Evolutionary conservation across 2,797 vertebrate genomes (phyloP).

Genomic region (Acrossocheilus fasciatus): DNA sequence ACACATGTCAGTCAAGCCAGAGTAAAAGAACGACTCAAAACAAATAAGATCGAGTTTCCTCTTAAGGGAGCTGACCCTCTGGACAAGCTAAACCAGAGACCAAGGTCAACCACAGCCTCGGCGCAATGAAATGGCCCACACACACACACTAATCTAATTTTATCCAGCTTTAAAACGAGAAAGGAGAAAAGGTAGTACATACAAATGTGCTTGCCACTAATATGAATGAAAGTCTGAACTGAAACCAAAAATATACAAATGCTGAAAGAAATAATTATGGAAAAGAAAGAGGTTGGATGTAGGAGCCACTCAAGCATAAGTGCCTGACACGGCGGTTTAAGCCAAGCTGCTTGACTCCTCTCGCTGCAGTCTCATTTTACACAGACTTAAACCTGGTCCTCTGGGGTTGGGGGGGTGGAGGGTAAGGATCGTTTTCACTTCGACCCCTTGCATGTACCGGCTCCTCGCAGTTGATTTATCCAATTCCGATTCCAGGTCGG

Average conservation of each 20-base stretch:
- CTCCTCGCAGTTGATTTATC: slow-evolving; percentile 72
- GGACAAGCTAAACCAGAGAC: slow-evolving; percentile 67
- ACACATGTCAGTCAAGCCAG: slow-evolving; percentile 77
- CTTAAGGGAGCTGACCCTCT: slow-evolving; percentile 66
- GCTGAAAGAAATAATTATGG: slow-evolving; percentile 45
- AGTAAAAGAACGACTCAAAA: slow-evolving; percentile 76
- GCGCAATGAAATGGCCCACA: slow-evolving; percentile 64
- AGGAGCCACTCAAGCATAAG: slow-evolving; percentile 62
- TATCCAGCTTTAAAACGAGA: slow-evolving; percentile 38
- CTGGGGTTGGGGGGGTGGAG: slow-evolving; percentile 58
- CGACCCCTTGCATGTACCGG: slow-evolving; percentile 69
- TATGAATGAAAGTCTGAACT: slow-evolving; percentile 21
- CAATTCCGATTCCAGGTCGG: slow-evolving; percentile 69
- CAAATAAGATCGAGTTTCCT: slow-evolving; percentile 74
- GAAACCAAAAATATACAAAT: slow-evolving; percentile 43
- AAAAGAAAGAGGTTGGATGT: slow-evolving; percentile 47
- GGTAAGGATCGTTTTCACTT: slow-evolving; percentile 76
- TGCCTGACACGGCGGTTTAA: slow-evolving; percentile 68
- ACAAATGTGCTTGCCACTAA: slow-evolving; percentile 6
- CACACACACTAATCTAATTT: slow-evolving; percentile 75
- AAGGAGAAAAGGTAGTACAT: not conserved
- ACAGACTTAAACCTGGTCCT: slow-evolving; percentile 74
- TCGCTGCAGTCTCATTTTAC: slow-evolving; percentile 77
- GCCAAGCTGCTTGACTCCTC: slow-evolving; percentile 69
- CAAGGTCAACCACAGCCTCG: slow-evolving; percentile 61